Evolutionary conservation across 2,888 invertebrate genomes (phyloP).

Genomic region (Acleris laterana): DNA sequence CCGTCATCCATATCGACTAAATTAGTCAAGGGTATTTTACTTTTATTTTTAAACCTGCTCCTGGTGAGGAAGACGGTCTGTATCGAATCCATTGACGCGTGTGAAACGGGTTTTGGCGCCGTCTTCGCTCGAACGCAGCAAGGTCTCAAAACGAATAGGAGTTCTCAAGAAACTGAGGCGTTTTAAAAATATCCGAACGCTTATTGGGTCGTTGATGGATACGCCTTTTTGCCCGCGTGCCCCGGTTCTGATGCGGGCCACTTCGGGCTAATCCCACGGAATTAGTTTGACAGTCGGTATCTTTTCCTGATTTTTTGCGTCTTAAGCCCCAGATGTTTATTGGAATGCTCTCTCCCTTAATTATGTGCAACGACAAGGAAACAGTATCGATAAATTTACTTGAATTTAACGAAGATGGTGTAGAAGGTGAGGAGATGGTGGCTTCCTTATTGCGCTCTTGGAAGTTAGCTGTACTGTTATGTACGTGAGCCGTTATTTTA

Average conservation of each 20-base stretch:
- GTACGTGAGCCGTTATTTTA: conserved; percentile 18
- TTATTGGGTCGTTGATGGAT: conserved; percentile 71
- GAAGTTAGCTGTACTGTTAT: conserved; percentile 18
- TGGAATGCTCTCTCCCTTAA: conserved; percentile 63
- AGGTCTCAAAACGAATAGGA: conserved; percentile 14
- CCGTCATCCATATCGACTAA: conserved; percentile 55
- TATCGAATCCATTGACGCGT: conserved; percentile 47
- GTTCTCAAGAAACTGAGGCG: conserved; percentile 26
- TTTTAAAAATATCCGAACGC: conserved; percentile 59
- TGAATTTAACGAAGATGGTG: conserved; percentile 24
- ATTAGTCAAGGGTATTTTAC: conserved; percentile 55
- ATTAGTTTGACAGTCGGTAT: conserved; percentile 79
- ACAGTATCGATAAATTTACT: conserved; percentile 50
- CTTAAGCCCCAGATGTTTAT: conserved; percentile 74
- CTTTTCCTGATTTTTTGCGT: conserved; percentile 75
- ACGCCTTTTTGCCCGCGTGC: conserved; percentile 76
- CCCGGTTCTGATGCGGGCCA: conserved; percentile 46
- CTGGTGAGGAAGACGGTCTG: conserved; percentile 41
- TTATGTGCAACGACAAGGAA: conserved; percentile 76
- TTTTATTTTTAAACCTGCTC: conserved; percentile 37
- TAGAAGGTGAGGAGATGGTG: conserved; percentile 13
- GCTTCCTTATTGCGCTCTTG: conserved; percentile 26
- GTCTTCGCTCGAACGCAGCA: conserved; percentile 14
- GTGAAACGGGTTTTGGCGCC: conserved; percentile 7
- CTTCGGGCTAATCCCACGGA: conserved; percentile 66